These are phyloP conservation scores for Presbytis comata DNA, from an alignment of 2,797 vertebrate genomes.

Conservation along the genomic window DNA sequence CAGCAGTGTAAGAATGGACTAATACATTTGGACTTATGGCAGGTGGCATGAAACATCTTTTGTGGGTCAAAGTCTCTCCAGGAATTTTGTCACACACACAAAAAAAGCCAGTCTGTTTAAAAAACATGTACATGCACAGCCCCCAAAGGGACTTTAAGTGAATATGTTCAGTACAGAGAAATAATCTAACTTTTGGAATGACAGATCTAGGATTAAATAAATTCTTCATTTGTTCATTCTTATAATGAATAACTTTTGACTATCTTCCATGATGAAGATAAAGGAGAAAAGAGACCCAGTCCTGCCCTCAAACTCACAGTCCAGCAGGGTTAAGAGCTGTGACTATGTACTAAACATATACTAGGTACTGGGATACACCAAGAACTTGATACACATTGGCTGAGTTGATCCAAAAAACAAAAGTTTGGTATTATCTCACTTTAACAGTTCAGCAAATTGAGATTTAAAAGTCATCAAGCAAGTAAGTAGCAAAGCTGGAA, in stretches of 20 bases:
- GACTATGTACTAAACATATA: neutral
- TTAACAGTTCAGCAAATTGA: neutral
- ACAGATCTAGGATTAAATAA: neutral
- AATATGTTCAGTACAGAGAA: neutral
- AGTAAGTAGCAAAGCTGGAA: neutral
- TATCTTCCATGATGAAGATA: neutral
- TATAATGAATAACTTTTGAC: neutral
- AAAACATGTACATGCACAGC: neutral
- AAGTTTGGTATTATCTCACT: neutral
- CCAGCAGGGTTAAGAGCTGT: neutral
- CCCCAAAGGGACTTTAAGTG: neutral
- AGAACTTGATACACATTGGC: neutral
- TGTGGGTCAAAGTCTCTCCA: neutral
- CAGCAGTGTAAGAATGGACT: too few species aligned
- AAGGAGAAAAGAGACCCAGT: neutral
- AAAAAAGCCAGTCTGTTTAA: neutral
- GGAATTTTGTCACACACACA: neutral
- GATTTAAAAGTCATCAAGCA: neutral
- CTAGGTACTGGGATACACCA: neutral
- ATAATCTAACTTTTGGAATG: neutral
- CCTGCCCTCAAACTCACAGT: neutral
- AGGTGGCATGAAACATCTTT: neutral
- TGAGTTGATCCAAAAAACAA: neutral
- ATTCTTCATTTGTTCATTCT: neutral
- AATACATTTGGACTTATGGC: neutral